Evolutionary conservation across 2,888 invertebrate genomes (phyloP).

Genomic region (Aporophyla lueneburgensis): DNA sequence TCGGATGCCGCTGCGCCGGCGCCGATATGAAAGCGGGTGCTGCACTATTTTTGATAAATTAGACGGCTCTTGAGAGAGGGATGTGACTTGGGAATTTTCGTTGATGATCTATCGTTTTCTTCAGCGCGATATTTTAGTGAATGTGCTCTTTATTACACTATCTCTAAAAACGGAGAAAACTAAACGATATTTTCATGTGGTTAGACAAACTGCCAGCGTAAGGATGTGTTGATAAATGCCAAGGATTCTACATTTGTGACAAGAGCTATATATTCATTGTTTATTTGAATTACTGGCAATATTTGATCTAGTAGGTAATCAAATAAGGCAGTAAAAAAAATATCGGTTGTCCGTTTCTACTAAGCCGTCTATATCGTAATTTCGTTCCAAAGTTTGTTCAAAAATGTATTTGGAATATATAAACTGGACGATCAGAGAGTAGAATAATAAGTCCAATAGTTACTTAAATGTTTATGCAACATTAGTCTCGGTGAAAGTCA

Average conservation of each 20-base stretch:
- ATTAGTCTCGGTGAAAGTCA: slow-evolving; percentile 51
- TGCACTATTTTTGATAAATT: slow-evolving; percentile 57
- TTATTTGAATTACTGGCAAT: too few species aligned
- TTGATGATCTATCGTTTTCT: slow-evolving; percentile 24
- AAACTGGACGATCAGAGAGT: neutral
- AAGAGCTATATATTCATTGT: too few species aligned
- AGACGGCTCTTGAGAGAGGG: slow-evolving; percentile 15
- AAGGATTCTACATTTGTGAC: too few species aligned
- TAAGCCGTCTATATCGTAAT: too few species aligned
- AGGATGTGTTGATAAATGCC: too few species aligned
- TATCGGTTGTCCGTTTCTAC: too few species aligned
- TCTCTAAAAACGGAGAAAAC: too few species aligned
- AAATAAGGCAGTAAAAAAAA: too few species aligned
- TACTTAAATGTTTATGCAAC: slow-evolving; percentile 29
- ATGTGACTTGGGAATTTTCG: slow-evolving; percentile 32
- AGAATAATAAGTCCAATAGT: neutral
- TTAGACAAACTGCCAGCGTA: too few species aligned
- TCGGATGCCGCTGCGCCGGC: slow-evolving; percentile 55
- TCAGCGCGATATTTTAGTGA: slow-evolving; percentile 9
- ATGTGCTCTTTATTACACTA: neutral
- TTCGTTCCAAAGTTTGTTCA: too few species aligned
- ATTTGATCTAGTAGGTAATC: too few species aligned
- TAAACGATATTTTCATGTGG: too few species aligned
- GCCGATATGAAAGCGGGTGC: slow-evolving; percentile 59
- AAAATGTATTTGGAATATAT: neutral